Evolutionary conservation across 35 echinoderm and acorn worm genomes (phyloP), one percentile per base, ranked within the genome.

Genomic region (Ophioderma brevispina): DNA sequence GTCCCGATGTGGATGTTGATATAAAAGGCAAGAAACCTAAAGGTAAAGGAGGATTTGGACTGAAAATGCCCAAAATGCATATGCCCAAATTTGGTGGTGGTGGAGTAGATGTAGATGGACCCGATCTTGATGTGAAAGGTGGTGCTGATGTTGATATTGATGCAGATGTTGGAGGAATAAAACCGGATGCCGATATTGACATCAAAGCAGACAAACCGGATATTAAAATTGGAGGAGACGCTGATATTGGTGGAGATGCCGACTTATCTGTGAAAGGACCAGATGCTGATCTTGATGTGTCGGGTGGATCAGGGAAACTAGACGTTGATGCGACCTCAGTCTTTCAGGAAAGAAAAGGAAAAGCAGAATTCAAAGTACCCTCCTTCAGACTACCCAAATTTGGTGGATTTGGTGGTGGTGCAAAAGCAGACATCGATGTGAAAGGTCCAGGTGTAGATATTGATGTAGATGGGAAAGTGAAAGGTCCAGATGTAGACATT

Each of bases 131-230:
- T 91, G 43, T 90, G 19, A 41, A 41, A 75, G 80, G 49, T 64
- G 88, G 79, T 36, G 63, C 25, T 76, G 92, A 40, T 79, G 84
- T 33, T 64, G 91, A 39, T 28, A 2, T 95, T 15, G 59, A 82
- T 59, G 80, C 84, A 52, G 85, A 86, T 41, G 36, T 95, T n/a
- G 55, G 42, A 63, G 92, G 87, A 79, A 76, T 55, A 30, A 84
- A 63, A 41, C 82, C 87, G 34, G 75, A 82, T 64, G 85, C 55
- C 33, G 88, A 94, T 76, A 49, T 76, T 40, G 88, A 94, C 77
- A 80, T 80, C 4, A 84, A 86, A 40, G 80, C 79, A 50, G 88
- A 52, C 38, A 37, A 28, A 76, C 80, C 89, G 32, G 90, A 86
- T 32, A 77, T 90, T 42, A 64, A 76, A 6, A 87, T 88, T 55